Percentiles rank a stretch among this genome's conserved stretches.
Conservation (phyloP, 2,113 vertebrate genomes). For the Rostratula benghalensis region DNA sequence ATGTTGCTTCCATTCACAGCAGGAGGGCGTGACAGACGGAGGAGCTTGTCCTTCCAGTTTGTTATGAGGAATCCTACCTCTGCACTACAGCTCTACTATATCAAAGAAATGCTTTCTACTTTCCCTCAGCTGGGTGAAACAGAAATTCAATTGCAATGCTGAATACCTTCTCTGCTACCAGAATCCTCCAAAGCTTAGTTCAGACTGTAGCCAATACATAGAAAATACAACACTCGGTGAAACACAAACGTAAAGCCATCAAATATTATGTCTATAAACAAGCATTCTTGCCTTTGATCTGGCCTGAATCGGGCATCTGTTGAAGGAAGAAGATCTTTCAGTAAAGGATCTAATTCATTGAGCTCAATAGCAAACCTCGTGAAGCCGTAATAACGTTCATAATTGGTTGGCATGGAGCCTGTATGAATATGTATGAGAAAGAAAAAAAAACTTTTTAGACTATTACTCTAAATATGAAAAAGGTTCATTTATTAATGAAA, state of each 20-base stretch:
- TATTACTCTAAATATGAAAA: neutral
- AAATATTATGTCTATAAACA: neutral
- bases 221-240: neutral
- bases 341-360: constrained; percentile 93
- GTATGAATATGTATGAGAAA: neutral
- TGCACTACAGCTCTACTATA: neutral
- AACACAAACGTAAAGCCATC: neutral
- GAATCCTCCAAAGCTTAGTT: neutral
- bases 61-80: neutral
- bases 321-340: constrained; percentile 91
- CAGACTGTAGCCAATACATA: neutral
- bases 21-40: neutral
- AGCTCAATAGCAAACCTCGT: constrained; percentile 97
- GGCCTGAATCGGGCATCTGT: constrained; percentile 96
- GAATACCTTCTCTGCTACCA: neutral
- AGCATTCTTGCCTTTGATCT: constrained; percentile 88
- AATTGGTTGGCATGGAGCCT: constrained; percentile 98
- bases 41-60: neutral
- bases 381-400: constrained; percentile 97
- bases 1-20: neutral
- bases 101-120: neutral
- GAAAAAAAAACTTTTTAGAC: constrained; percentile 20
- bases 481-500: neutral
- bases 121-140: neutral
- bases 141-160: neutral